Conservation (phyloP, 1,140 invertebrate genomes). For the Doryteuthis pealeii region DNA sequence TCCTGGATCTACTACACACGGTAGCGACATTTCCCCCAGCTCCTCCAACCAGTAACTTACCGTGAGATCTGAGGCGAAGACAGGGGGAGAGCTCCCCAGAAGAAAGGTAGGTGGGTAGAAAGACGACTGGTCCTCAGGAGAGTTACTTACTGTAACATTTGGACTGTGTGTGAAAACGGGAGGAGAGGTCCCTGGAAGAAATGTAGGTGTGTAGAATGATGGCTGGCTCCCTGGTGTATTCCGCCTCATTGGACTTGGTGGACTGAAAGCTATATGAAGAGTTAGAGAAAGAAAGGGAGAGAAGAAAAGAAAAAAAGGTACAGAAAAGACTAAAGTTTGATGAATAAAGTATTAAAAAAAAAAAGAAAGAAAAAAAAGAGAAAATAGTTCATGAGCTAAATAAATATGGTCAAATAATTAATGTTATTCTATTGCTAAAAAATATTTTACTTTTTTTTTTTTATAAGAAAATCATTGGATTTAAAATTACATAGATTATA, state of each 20-base stretch:
- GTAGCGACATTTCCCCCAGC: not conserved
- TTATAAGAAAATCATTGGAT: no score
- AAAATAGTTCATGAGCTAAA: no score
- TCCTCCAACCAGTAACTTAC: slow-evolving; percentile 5
- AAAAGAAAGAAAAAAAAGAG: not conserved
- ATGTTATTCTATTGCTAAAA: no score
- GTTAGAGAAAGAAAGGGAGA: slow-evolving; percentile 42
- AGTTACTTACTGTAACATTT: slow-evolving; percentile 60
- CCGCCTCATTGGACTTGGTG: slow-evolving; percentile 70
- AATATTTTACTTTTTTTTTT: no score
- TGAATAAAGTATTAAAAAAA: not conserved
- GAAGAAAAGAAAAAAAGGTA: slow-evolving; percentile 13
- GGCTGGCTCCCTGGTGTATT: slow-evolving; percentile 74
- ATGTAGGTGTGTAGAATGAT: slow-evolving; percentile 53
- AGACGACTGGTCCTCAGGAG: slow-evolving; percentile 72
- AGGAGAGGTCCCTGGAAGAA: slow-evolving; percentile 45
- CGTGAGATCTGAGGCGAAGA: slow-evolving; percentile 22
- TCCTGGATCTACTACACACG: slow-evolving; percentile 2
- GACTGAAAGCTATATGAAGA: slow-evolving; percentile 58
- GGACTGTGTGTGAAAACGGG: slow-evolving; percentile 34
- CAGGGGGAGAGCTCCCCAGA: slow-evolving; percentile 46
- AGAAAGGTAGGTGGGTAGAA: slow-evolving; percentile 49
- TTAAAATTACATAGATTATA: no score
- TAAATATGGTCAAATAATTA: no score
- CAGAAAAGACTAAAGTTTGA: not conserved